Evolutionary conservation across 1,140 invertebrate species (phyloP).

Genomic region (Phymorhynchus buccinoides): DNA sequence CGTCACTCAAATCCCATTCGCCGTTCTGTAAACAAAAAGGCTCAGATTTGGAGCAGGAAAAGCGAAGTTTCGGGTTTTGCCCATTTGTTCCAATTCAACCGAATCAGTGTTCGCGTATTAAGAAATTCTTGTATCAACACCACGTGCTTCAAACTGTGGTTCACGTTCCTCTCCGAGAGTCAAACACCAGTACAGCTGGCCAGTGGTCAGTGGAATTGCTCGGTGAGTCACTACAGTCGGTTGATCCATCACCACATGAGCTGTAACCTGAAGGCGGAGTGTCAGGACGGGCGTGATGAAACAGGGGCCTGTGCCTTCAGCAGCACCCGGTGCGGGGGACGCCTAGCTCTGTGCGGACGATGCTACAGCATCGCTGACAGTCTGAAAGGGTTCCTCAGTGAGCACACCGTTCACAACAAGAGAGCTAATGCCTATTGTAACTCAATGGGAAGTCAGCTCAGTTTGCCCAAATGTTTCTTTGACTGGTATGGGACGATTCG

Average conservation of each 20-base stretch:
- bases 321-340: background rate
- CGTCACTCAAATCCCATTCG: background rate
- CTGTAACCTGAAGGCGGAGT: slow-evolving; percentile 2
- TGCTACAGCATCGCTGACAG: background rate
- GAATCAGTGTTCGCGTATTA: background rate
- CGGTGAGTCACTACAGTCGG: background rate
- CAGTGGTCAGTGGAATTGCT: background rate
- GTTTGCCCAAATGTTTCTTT: background rate
- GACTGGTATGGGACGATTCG: background rate
- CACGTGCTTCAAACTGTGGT: background rate
- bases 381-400: background rate
- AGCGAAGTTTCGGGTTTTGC: background rate
- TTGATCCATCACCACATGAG: background rate
- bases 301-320: background rate
- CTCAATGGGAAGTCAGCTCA: background rate
- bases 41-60: background rate
- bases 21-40: background rate
- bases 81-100: background rate
- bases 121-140: background rate
- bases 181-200: background rate
- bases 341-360: background rate
- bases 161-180: background rate
- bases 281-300: slow-evolving; percentile 6
- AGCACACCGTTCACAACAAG: background rate
- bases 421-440: background rate